Percentiles rank a stretch among this genome's conserved stretches.
Conservation (phyloP, 2,888 invertebrate species). For the Gerris lacustris region DNA sequence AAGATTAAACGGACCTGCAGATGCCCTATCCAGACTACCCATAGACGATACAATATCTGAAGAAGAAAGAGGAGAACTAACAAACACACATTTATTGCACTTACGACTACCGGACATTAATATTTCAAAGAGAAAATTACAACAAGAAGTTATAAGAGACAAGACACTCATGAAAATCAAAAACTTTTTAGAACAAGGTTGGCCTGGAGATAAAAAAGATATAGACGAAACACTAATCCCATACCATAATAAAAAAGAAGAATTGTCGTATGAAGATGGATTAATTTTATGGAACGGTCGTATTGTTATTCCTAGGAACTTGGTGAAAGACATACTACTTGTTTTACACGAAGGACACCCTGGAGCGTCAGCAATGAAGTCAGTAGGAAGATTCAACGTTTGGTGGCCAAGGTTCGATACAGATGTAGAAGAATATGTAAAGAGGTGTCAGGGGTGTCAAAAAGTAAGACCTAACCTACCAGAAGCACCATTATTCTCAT, state of each 20-base stretch:
- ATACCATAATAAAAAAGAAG: slow-evolving; percentile 12
- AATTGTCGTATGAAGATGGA: no score
- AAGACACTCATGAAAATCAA: slow-evolving; percentile 11
- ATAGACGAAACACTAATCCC: not conserved
- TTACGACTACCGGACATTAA: slow-evolving; percentile 1
- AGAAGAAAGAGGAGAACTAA: slow-evolving; percentile 5
- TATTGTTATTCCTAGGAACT: slow-evolving; percentile 14
- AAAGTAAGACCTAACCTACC: not conserved
- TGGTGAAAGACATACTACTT: slow-evolving; percentile 10
- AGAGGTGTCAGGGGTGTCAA: no score
- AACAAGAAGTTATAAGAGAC: slow-evolving; percentile 16
- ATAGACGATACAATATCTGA: slow-evolving; percentile 7
- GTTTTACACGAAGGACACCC: slow-evolving; percentile 18
- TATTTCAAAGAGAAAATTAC: no score
- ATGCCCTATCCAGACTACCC: slow-evolving; percentile 21
- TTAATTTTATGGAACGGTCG: slow-evolving; percentile 16
- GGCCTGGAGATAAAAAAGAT: slow-evolving; percentile 14
- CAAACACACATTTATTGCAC: not conserved
- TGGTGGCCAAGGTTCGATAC: not conserved
- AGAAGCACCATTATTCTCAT: no score
- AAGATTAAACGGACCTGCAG: slow-evolving; percentile 14
- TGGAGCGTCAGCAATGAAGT: slow-evolving; percentile 15
- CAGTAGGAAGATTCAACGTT: not conserved
- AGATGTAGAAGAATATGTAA: not conserved
- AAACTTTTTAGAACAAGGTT: slow-evolving; percentile 17